Evolutionary conservation across 2,113 vertebrate species (phyloP).

Genomic region (Melanostigma gelatinosum): DNA sequence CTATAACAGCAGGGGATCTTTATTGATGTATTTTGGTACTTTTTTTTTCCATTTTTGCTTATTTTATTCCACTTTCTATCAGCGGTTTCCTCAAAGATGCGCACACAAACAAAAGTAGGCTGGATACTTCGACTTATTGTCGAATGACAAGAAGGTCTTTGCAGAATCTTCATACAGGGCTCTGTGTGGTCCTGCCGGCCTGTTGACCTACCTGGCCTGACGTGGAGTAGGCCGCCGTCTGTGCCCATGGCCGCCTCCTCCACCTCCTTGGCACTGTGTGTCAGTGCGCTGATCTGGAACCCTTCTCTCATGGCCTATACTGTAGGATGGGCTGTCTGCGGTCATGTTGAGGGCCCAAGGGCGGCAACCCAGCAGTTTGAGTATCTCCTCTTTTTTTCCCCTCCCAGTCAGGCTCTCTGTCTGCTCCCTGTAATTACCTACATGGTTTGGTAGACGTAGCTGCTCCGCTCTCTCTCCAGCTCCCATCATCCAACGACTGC

Average conservation of each 20-base stretch:
- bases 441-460: slow-evolving; percentile 61
- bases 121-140: neutral
- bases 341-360: slow-evolving; percentile 69
- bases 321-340: slow-evolving; percentile 65
- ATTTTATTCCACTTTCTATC: neutral
- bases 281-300: slow-evolving; percentile 61
- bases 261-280: slow-evolving; percentile 41
- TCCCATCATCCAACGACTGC: slow-evolving; percentile 66
- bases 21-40: neutral
- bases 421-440: slow-evolving; percentile 81
- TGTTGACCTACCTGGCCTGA: slow-evolving; percentile 33
- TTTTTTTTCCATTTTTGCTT: neutral
- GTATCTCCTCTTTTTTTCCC: slow-evolving; percentile 68
- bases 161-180: neutral
- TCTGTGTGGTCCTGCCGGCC: slow-evolving; percentile 18
- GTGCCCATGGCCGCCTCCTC: slow-evolving; percentile 1
- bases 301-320: slow-evolving; percentile 28
- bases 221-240: slow-evolving; percentile 17
- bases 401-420: slow-evolving; percentile 51
- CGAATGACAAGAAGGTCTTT: neutral
- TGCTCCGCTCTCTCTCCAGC: slow-evolving; percentile 28
- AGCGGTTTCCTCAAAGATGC: neutral
- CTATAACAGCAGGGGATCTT: neutral
- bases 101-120: neutral
- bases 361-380: slow-evolving; percentile 73